Evolutionary conservation across 2,888 invertebrate genomes (phyloP).

Genomic region (Lithophane ornitopus): DNA sequence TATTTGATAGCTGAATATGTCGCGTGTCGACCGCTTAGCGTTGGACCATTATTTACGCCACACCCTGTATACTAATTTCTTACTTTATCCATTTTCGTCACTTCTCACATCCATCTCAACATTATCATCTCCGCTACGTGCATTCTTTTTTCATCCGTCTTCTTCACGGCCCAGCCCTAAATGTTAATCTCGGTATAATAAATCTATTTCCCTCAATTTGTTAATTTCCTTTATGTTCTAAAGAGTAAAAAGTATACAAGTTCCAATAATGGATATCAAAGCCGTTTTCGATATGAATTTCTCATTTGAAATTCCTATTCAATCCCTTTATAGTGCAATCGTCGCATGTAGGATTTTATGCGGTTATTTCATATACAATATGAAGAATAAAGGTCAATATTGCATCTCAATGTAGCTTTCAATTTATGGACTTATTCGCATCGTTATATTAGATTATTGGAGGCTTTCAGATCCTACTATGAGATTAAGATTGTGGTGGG

Average conservation of each 20-base stretch:
- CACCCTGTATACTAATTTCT: too few relatives aligned
- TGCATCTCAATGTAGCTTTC: conserved; percentile 48
- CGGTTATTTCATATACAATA: conserved; percentile 43
- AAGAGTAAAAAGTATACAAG: conserved; percentile 13
- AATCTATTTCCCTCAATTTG: background rate
- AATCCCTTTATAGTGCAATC: conserved; percentile 43
- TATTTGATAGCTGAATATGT: too few relatives aligned
- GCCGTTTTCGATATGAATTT: conserved; percentile 40
- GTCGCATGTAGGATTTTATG: conserved; percentile 43
- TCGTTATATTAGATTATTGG: conserved; percentile 36
- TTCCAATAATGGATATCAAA: conserved; percentile 45
- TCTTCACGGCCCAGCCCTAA: too few relatives aligned
- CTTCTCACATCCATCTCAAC: too few relatives aligned
- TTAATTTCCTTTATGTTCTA: background rate
- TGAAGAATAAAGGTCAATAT: conserved; percentile 56
- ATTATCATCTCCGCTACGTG: too few relatives aligned
- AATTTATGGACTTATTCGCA: conserved; percentile 51
- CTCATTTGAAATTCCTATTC: conserved; percentile 45
- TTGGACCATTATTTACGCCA: too few relatives aligned
- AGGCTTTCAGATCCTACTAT: conserved; percentile 22
- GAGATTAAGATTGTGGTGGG: background rate
- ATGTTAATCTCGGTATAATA: too few relatives aligned
- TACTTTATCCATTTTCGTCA: too few relatives aligned
- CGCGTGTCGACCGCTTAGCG: too few relatives aligned
- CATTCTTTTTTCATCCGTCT: too few relatives aligned